Evolutionary conservation across 30 jellyfish, hydroid and myxozoan species (phyloP), one percentile per base, ranked within the genome.

Genomic region (Haliclystus octoradiatus): DNA sequence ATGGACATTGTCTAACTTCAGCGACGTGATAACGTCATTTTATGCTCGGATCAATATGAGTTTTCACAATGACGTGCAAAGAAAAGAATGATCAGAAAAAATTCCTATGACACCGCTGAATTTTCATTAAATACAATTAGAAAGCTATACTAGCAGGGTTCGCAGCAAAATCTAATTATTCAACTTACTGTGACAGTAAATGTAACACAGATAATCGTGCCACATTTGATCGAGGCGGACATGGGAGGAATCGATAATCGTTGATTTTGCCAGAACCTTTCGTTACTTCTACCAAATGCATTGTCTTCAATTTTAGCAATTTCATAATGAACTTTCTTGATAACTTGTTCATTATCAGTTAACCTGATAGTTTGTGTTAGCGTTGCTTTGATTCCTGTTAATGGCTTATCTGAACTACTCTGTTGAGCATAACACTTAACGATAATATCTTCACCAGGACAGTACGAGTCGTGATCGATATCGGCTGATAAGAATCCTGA

Each of bases 391-490:
- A 40, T 40, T 40, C 57, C 57, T 19, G 19, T 40, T 19, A 40
- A 19, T 9, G 57, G 57, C 19, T 40, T 40, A 5, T 19, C 57
- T 19, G 57, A 5, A 9, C 57, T 19, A 19, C 19, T 40, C 19
- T 40, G 57, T 40, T 40, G 57, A 40, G 57, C 57, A 19, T 40
- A 40, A 40, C 57, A 40, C 19, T 40, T 40, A 40, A 40, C 19
- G 57, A 40, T 40, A 40, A 40, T 40, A 19, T 40, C 57, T 40
- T 40, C 57, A 19, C 57, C 57, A 40, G 57, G 57, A 40, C 57
- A 40, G 19, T 40, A 40, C 14, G 14, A 40, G 19, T 40, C 57
- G 57, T 40, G 57, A 40, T 40, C 57, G 57, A 40, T 40, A 40
- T 40, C 57, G 19, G 57, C 57, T 40, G 57, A 40, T 40, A 40